phyloP scores from a whole-genome alignment of 2,797 vertebrate genomes.

The Apodemus agrarius region DNA sequence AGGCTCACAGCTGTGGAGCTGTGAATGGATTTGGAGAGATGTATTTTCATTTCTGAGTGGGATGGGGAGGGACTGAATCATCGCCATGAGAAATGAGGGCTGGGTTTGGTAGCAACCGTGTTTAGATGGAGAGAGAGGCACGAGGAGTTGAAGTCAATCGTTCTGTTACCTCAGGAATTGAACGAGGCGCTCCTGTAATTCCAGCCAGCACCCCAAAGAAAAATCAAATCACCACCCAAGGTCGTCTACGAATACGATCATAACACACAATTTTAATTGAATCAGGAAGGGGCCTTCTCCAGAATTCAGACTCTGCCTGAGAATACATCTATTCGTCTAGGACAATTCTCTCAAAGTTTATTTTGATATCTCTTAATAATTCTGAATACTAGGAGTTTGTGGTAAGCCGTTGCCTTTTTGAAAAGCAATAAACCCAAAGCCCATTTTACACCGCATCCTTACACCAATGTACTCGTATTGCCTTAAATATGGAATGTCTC shows the following conservation, averaged over 20 bases:
- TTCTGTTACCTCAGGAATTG: conserved; percentile 47
- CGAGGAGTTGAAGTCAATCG: conserved; percentile 28
- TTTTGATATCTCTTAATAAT: background rate
- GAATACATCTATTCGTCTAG: background rate
- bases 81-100: conserved; percentile 29
- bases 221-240: background rate
- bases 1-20: background rate
- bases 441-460: background rate
- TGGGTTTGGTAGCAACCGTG: background rate
- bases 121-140: conserved; percentile 12
- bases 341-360: background rate
- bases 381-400: background rate
- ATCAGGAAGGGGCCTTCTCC: background rate
- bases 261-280: background rate
- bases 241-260: background rate
- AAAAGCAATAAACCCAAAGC: background rate
- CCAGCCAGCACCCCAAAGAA: background rate
- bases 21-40: background rate
- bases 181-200: conserved; percentile 11
- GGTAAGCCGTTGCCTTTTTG: background rate
- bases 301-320: background rate
- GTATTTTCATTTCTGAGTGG: conserved; percentile 12
- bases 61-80: conserved; percentile 26
- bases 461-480: background rate
- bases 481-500: background rate